Base-by-base conservation (phyloP, 2,797 vertebrate genomes). In the Adelosebastes latens region DNA sequence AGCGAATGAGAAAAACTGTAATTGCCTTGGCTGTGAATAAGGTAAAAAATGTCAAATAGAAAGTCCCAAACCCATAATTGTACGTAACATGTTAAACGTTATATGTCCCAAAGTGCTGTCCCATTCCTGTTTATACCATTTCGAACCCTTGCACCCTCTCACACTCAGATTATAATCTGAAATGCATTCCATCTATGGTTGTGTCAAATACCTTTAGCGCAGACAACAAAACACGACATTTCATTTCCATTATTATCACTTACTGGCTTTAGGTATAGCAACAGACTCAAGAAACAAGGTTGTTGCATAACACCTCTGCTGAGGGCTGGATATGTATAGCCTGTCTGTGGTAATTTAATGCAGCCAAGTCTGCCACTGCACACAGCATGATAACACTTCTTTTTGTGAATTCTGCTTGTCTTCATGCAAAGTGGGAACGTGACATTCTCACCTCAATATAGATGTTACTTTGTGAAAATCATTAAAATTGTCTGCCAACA, bases 371-470 rank as follows among this genome's bases (percentile, higher is more conserved):
- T 85, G 82, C 72, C 61, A 64, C 80, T 82, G 84, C 77, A 72
- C 56, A 27, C 20, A 3, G 70, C 73, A 73, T 34, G 77, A 88
- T 81, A 85, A 85, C 89, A 77, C 82, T 59, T 83, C 8, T 70
- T 67, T 83, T 64, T 69, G 67, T 78, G 67, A 90, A 79, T 86
- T 71, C 64, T 31, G 53, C 71, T 76, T 74, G 64, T 83, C 78
- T 85, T 71, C 73, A 49, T 88, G 82, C 81, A 77, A 84, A 84
- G 91, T 79, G 79, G 24, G 69, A 86, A 86, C 24, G 25, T 55
- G 86, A 87, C 64, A 77, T 85, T 91, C 87, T 93, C 89, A 72
- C 81, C 82, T 88, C 59, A 79, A 89, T 89, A 89, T 85, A 90
- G 87, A 89, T 64, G 69, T 82, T 87, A 81, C 86, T 82, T 66